phyloP scores from a whole-genome alignment of 1,140 invertebrate species.

The Bilobella aurantiaca region DNA sequence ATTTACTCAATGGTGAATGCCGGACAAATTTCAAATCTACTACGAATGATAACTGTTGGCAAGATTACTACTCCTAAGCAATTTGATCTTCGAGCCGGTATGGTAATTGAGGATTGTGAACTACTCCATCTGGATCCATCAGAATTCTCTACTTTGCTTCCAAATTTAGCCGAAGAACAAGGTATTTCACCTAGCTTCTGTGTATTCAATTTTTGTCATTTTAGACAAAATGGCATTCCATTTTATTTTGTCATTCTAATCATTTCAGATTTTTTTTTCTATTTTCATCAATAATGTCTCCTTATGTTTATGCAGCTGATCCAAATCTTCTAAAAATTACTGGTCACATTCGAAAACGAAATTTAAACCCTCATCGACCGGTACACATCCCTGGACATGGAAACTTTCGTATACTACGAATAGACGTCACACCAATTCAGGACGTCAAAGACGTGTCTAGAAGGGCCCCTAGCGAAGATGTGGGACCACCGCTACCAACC shows the following conservation, averaged over 20 bases:
- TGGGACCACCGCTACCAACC: not conserved
- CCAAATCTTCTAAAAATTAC: constrained; percentile 15
- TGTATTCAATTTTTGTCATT: no score
- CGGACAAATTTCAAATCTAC: constrained; percentile 25
- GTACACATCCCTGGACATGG: constrained; percentile 27
- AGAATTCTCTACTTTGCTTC: not conserved
- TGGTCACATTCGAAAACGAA: constrained; percentile 19
- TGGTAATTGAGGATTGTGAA: constrained; percentile 24
- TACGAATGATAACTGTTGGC: constrained; percentile 25
- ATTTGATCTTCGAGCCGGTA: constrained; percentile 22
- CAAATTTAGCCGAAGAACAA: not conserved
- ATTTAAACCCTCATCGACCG: constrained; percentile 27
- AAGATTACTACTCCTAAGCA: constrained; percentile 29
- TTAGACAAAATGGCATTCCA: no score
- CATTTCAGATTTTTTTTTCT: no score
- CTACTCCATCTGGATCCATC: not conserved
- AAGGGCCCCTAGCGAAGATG: not conserved
- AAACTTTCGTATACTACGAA: constrained; percentile 23
- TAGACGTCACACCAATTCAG: constrained; percentile 18
- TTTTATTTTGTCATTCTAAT: no score
- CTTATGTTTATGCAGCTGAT: not conserved
- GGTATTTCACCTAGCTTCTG: no score
- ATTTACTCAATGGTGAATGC: constrained; percentile 24
- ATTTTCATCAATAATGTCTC: no score
- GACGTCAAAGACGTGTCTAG: not conserved